phyloP scores from a whole-genome alignment of 1,140 invertebrate genomes.

The Ceratina australensis region DNA sequence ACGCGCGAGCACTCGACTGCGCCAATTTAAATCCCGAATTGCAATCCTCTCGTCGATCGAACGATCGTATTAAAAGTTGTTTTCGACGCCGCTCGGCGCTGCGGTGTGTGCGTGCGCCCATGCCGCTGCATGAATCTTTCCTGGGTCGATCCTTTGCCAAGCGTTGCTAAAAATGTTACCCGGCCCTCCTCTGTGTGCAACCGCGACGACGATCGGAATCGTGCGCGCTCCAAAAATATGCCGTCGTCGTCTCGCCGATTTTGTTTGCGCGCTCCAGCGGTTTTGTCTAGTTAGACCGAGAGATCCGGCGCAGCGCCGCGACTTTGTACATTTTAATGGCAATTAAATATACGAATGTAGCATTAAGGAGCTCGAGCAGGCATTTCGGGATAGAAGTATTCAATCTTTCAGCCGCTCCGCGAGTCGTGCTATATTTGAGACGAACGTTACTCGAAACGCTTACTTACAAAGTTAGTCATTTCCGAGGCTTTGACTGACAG shows the following conservation, averaged over 20 bases:
- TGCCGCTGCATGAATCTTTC: constrained; percentile 14
- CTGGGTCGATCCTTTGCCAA: constrained; percentile 8
- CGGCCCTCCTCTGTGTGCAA: neutral
- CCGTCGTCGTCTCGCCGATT: neutral
- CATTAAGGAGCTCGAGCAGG: too few species aligned
- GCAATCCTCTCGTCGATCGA: constrained; percentile 44
- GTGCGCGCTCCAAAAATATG: constrained; percentile 10
- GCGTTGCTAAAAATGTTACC: constrained; percentile 20
- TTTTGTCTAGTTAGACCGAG: too few species aligned
- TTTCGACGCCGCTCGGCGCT: constrained; percentile 14
- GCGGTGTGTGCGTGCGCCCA: neutral
- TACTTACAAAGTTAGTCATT: too few species aligned
- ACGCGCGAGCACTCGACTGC: constrained; percentile 19
- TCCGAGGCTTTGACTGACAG: too few species aligned
- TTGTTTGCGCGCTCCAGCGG: too few species aligned
- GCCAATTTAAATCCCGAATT: constrained; percentile 62
- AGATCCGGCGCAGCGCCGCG: too few species aligned
- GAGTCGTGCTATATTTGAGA: too few species aligned
- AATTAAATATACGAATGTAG: too few species aligned
- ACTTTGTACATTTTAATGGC: too few species aligned
- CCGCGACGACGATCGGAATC: neutral
- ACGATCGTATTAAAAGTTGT: constrained; percentile 47
- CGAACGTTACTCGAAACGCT: too few species aligned
- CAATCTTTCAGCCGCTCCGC: too few species aligned
- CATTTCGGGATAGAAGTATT: too few species aligned